These are phyloP conservation scores for Cryptus armator DNA, from an alignment of 2,888 invertebrate genomes.

Conservation along the genomic window DNA sequence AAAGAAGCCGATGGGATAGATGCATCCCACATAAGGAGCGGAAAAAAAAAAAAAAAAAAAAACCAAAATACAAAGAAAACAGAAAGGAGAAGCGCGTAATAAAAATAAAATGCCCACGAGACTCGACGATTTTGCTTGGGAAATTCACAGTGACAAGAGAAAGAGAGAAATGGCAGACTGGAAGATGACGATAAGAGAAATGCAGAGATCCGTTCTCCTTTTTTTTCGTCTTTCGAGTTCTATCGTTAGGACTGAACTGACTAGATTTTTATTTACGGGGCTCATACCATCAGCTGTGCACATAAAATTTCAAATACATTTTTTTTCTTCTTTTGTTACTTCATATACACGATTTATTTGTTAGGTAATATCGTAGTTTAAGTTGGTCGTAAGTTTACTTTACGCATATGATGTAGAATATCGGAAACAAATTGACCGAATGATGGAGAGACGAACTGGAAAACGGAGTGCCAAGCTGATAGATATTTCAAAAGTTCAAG, in stretches of 20 bases:
- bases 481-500: background rate
- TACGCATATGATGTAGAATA: background rate
- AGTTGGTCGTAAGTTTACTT: conserved; percentile 11
- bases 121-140: conserved; percentile 28
- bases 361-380: background rate
- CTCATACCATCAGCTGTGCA: conserved; percentile 83
- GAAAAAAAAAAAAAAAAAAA: conserved; percentile 10
- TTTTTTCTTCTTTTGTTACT: background rate
- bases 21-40: conserved; percentile 38
- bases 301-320: conserved; percentile 75
- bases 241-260: conserved; percentile 36
- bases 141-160: conserved; percentile 39
- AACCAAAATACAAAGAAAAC: background rate
- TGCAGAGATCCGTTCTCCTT: conserved; percentile 31
- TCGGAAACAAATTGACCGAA: background rate
- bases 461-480: background rate
- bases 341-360: no score
- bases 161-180: conserved; percentile 28
- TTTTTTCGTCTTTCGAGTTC: conserved; percentile 7
- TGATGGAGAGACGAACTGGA: background rate
- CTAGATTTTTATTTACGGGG: conserved; percentile 73
- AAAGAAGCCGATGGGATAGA: conserved; percentile 41
- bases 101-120: conserved; percentile 44
- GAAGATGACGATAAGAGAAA: conserved; percentile 41
- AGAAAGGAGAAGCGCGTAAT: background rate